Conservation (phyloP, 1,140 invertebrate genomes). For the Papilio helenus region DNA sequence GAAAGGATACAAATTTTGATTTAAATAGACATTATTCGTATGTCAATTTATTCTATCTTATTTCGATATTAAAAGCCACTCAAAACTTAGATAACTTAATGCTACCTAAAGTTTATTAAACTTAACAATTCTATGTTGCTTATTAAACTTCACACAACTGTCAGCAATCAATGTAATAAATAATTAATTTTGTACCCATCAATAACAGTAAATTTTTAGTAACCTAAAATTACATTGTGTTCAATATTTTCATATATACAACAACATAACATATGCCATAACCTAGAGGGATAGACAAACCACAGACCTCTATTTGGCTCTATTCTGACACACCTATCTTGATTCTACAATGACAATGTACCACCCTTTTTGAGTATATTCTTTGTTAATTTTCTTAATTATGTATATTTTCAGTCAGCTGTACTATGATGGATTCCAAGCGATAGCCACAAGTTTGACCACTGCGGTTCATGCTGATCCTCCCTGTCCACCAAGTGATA, state of each 20-base stretch:
- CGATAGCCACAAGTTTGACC: constrained; percentile 92
- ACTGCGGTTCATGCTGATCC: constrained; percentile 93
- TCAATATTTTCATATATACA: no score
- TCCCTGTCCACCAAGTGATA: constrained; percentile 97
- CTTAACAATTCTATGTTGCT: not conserved
- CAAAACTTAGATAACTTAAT: not conserved
- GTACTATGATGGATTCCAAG: constrained; percentile 96
- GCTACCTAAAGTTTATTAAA: not conserved
- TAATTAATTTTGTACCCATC: no score
- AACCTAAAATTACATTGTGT: no score
- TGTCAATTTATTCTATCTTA: not conserved
- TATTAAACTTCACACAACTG: not conserved
- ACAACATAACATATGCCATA: no score
- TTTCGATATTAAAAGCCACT: not conserved
- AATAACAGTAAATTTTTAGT: no score
- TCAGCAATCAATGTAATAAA: no score
- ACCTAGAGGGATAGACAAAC: no score
- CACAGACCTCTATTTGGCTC: no score
- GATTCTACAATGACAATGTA: no score
- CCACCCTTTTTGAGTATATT: no score
- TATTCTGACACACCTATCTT: no score
- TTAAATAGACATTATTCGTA: not conserved
- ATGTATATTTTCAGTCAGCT: constrained; percentile 88
- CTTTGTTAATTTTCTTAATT: constrained; percentile 12
- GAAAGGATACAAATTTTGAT: not conserved